Evolutionary conservation across 2,113 vertebrate species (phyloP).

Genomic region (Eulemur rufifrons): DNA sequence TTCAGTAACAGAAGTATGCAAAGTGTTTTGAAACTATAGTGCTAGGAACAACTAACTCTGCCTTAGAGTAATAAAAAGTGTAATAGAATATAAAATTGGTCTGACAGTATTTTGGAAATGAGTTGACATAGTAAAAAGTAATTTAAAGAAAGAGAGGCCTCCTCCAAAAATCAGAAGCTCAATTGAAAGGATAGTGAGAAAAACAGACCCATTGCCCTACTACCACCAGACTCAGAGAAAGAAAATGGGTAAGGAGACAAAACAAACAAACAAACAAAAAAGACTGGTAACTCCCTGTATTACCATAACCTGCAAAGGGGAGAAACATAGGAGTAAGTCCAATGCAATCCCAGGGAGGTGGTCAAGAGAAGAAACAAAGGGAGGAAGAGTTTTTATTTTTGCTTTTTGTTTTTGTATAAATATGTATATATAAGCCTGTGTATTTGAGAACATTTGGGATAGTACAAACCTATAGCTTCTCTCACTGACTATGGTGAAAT

Average conservation of each 20-base stretch:
- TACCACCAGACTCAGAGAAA: not conserved
- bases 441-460: not conserved
- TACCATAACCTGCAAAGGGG: not conserved
- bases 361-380: not conserved
- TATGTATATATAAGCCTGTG: not conserved
- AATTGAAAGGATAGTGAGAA: not conserved
- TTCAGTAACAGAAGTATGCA: not conserved
- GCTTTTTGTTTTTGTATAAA: not conserved
- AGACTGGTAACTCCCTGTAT: not conserved
- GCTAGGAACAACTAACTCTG: not conserved
- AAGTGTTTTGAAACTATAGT: not conserved
- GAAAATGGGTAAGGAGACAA: not conserved
- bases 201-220: not conserved
- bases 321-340: not conserved
- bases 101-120: not conserved
- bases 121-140: conserved; percentile 2
- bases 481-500: not conserved
- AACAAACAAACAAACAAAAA: not conserved
- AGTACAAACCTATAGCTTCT: not conserved
- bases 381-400: not conserved
- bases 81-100: not conserved
- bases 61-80: not conserved
- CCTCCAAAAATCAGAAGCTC: not conserved
- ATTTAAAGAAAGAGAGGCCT: not conserved
- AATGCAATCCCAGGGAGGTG: not conserved